Evolutionary conservation across 2,888 invertebrate species (phyloP), one percentile per base, ranked within the genome.

Genomic region (Ectemnius continuus): DNA sequence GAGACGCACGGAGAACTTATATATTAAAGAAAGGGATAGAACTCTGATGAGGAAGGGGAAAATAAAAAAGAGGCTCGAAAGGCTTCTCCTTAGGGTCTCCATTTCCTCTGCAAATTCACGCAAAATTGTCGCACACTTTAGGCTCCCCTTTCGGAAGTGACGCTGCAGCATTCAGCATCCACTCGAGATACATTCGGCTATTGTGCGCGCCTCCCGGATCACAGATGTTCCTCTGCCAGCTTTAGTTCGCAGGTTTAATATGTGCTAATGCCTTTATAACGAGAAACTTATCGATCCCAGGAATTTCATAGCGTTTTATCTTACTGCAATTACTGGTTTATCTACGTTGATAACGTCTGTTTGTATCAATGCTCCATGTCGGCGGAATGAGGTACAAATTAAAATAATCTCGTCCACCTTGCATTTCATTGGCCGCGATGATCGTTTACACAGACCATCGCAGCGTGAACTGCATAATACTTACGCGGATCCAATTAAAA

Each of bases 31-130:
- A 23, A 26, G 47, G 45, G 59, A 46, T 18, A 36, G 23, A n/a
- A 36, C 52, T 23, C n/a, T 52, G 45, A 28, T 14, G 63, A 26
- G 46, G 13, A 47, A 23, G 61, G 14, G 62, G 47, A 46, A 52
- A 65, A 56, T 59, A 26, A 65, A 72, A 72, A 18, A 67, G 18
- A 52, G 56, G 59, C 68, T 73, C 48, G 66, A 76, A 74, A 69
- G 73, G 70, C 64, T 71, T 60, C 75, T 65, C 36, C 36, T 72
- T 78, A 75, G 73, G 60, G 70, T 68, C 79, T 73, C 73, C 70
- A 66, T 75, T 73, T 58, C 70, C 52, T 64, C 75, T 78, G 73
- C 80, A 73, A 80, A 80, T 80, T 80, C 80, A 73, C 75, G 78
- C 36, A 70, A 75, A 80, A 78, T 80, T 73, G 80, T 80, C 80